phyloP scores from a whole-genome alignment of 92 coral and sea anemone genomes.

The Parazoanthus atlanticus region DNA sequence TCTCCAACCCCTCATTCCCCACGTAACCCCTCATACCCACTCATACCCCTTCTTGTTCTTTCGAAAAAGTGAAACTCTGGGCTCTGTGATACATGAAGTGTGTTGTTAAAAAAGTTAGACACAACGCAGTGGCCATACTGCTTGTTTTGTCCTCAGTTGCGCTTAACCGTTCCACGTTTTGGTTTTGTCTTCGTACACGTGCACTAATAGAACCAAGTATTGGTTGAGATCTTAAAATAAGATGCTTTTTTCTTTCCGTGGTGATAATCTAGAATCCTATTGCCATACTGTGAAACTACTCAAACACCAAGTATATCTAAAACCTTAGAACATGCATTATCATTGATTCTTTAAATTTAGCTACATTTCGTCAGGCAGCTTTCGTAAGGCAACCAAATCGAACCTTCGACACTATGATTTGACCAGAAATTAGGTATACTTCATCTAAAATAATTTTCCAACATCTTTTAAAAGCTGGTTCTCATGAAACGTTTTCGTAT shows the following conservation, averaged over 20 bases:
- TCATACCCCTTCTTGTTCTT: too few relatives aligned
- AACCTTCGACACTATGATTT: too few relatives aligned
- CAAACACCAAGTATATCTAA: not conserved
- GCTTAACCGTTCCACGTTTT: too few relatives aligned
- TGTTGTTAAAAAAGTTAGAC: too few relatives aligned
- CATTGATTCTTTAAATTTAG: too few relatives aligned
- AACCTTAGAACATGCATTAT: too few relatives aligned
- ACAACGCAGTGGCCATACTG: not conserved
- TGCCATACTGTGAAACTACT: not conserved
- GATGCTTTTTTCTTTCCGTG: not conserved
- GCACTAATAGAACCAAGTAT: not conserved
- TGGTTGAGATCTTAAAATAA: not conserved
- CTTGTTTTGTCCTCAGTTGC: not conserved
- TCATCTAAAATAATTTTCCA: too few relatives aligned
- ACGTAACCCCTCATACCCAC: not conserved
- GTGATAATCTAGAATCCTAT: not conserved
- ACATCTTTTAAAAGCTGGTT: not conserved
- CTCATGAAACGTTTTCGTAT: not conserved
- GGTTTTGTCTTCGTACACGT: not conserved
- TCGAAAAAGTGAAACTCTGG: too few relatives aligned
- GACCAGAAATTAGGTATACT: too few relatives aligned
- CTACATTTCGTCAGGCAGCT: too few relatives aligned
- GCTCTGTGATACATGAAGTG: too few relatives aligned
- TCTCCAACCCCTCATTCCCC: not conserved
- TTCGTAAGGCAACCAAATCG: too few relatives aligned